A percentile compares a stretch with the other conserved stretches of the same genome.
Conservation (phyloP, 2,113 vertebrate genomes). For the Thryonomys swinderianus region DNA sequence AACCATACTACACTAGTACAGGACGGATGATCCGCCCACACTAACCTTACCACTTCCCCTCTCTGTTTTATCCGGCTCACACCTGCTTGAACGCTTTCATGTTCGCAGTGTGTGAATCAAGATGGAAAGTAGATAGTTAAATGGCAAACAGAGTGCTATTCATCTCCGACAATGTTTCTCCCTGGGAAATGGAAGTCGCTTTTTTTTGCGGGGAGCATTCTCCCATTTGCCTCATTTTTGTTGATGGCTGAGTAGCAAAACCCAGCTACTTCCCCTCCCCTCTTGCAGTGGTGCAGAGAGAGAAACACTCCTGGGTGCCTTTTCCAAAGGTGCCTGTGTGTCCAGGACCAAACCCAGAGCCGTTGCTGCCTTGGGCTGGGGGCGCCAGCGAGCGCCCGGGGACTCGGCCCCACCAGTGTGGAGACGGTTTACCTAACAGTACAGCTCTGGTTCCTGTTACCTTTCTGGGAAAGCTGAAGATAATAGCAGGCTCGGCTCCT, state of each 20-base stretch:
- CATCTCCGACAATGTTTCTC: background rate
- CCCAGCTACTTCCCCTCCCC: background rate
- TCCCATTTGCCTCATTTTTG: constrained; percentile 8
- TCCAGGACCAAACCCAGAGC: background rate
- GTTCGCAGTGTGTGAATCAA: background rate
- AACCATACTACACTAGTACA: accelerated
- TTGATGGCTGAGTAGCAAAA: constrained; percentile 16
- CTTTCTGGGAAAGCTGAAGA: constrained; percentile 40
- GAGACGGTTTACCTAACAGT: background rate
- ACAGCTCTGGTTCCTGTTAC: constrained; percentile 25
- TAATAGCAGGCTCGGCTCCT: background rate
- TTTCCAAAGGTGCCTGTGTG: background rate
- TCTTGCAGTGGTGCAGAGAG: background rate
- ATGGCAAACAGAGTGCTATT: background rate
- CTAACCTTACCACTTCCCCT: background rate
- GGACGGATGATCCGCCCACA: background rate
- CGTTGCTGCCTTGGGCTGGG: background rate
- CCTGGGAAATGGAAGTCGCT: background rate
- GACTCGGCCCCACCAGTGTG: background rate
- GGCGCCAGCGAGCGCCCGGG: background rate
- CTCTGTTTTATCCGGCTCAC: background rate
- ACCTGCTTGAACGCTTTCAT: background rate
- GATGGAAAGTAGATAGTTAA: background rate
- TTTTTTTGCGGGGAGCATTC: background rate
- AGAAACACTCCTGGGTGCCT: constrained; percentile 46